Evolutionary conservation across 23 tunicate species (phyloP), one percentile per base, ranked within the genome.

Genomic region (Diplosoma virens): DNA sequence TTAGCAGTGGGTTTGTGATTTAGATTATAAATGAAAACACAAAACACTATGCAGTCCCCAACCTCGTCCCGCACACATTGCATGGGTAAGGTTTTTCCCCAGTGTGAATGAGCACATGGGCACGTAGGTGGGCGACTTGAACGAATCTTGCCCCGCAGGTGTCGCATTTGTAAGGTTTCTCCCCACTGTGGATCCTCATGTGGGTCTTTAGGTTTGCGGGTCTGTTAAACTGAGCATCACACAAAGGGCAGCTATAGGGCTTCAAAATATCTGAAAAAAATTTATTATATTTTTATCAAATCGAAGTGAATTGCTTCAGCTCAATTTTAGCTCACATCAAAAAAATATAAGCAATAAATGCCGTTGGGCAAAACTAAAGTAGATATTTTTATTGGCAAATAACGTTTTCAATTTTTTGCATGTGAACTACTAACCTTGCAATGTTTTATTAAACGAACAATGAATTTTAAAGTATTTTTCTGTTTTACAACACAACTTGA

Each of bases 81-180:
- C 98, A 93, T 1, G 98, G 98, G 58, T 93, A 93, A 0, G 98
- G 98, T 48, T 93, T 93, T 37, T 93, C 98, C 37, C 98, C 98
- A 0, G 98, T 93, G 54, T 93, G 98, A 30, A 93, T 93, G 3
- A 93, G 87, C 36, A 93, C 81, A 60, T 93, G 98, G 0, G 98
- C 98, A 32, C 98, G 59, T 33, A 93, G 74, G 68, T 93, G 98
- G 17, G 98, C 98, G 24, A 93, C 98, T 58, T 93, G 98, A 3
- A 93, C 98, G 50, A 93, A 93, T 61, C 98, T 66, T 20, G 98
- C 98, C 21, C 86, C 86, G 37, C 98, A 93, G 21, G 87, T 86
- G 27, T 93, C 93, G 55, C 98, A 93, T 61, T 93, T 85, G 82
- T 84, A 93, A 32, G 98, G 98, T 55, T 93, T 93, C 29, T 93